Evolutionary conservation across 2,888 invertebrate genomes (phyloP).

Genomic region (Nephrotoma appendiculata): DNA sequence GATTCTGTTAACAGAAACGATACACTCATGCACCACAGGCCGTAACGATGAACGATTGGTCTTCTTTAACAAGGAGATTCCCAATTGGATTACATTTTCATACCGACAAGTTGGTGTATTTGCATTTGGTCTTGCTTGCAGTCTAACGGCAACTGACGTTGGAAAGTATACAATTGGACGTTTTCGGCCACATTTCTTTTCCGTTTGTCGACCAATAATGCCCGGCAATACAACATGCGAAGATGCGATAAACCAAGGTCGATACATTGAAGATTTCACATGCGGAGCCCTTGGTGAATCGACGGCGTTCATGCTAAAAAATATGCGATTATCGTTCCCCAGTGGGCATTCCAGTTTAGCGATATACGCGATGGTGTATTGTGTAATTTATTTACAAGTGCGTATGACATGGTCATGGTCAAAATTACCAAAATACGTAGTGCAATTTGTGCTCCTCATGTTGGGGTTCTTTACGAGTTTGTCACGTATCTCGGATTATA

Average conservation of each 20-base stretch:
- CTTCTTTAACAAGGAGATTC: conserved; percentile 37
- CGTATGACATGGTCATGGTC: conserved; percentile 70
- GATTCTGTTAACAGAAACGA: conserved; percentile 55
- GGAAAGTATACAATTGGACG: conserved; percentile 90
- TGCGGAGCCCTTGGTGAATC: conserved; percentile 39
- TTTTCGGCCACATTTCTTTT: conserved; percentile 86
- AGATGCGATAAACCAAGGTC: conserved; percentile 39
- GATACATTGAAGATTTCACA: conserved; percentile 56
- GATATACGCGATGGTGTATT: conserved; percentile 71
- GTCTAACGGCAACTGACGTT: conserved; percentile 79
- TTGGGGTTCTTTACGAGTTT: conserved; percentile 79
- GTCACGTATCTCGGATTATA: conserved; percentile 87
- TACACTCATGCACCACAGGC: conserved; percentile 21
- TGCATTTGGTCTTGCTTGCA: conserved; percentile 72
- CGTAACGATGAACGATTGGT: conserved; percentile 41
- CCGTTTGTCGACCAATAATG: conserved; percentile 66
- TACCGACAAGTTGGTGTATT: conserved; percentile 71
- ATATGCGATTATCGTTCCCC: conserved; percentile 75
- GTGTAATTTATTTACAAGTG: conserved; percentile 79
- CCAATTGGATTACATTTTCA: conserved; percentile 56
- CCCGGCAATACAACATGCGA: conserved; percentile 38
- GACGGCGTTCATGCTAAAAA: conserved; percentile 44
- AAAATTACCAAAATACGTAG: conserved; percentile 65
- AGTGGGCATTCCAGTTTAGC: conserved; percentile 87
- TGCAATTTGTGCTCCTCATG: conserved; percentile 67